Percentiles rank a stretch among this genome's conserved stretches.
Conservation (phyloP, 1,140 invertebrate genomes). For the Mycetomoellerius zeteki region DNA sequence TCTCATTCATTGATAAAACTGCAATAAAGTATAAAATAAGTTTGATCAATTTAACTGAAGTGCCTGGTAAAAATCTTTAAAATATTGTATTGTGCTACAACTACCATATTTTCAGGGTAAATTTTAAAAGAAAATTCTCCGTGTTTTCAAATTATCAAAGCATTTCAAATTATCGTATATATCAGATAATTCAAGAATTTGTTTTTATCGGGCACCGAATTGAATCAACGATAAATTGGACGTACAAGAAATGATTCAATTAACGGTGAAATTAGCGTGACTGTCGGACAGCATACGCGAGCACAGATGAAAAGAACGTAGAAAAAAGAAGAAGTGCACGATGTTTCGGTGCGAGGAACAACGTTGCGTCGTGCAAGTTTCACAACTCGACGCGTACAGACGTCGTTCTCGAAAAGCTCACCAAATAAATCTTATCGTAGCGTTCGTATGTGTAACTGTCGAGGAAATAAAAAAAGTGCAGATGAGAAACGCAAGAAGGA, state of each 20-base stretch:
- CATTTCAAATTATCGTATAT: not conserved
- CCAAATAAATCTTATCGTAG: conserved; percentile 82
- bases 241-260: conserved; percentile 77
- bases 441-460: conserved; percentile 46
- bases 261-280: conserved; percentile 71
- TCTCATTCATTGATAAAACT: too few species aligned
- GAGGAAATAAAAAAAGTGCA: conserved; percentile 41
- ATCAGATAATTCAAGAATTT: not conserved
- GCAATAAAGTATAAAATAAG: too few species aligned
- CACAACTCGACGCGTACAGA: conserved; percentile 81
- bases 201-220: not conserved
- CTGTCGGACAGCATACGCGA: conserved; percentile 32
- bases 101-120: too few species aligned
- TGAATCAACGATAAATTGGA: conserved; percentile 23
- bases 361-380: conserved; percentile 74
- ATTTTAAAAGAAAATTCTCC: too few species aligned
- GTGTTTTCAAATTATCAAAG: too few species aligned
- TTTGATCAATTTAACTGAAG: too few species aligned
- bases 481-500: not conserved
- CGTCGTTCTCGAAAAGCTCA: conserved; percentile 81
- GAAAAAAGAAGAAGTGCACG: conserved; percentile 38
- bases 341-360: conserved; percentile 19
- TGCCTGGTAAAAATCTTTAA: too few species aligned
- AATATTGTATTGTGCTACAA: too few species aligned
- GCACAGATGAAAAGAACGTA: conserved; percentile 49